Base-by-base conservation (phyloP, 2,888 invertebrate species). In the Theretra japonica region DNA sequence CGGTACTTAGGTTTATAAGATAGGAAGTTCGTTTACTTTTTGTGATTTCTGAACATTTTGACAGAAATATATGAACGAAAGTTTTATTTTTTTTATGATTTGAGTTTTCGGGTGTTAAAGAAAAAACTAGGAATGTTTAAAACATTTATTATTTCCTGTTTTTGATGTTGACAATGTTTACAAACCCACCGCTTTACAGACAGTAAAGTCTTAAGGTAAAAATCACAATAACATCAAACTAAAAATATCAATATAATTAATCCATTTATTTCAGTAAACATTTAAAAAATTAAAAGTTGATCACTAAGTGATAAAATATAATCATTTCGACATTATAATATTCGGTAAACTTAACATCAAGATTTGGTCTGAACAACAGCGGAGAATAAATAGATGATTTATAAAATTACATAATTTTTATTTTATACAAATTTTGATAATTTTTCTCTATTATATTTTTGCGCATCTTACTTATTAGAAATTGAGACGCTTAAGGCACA, bases 401-500 rank as follows among this genome's bases (percentile, higher is more conserved):
- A 87, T 85, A 90, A 91, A 91, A 88, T 87, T 89, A 90, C 86
- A 84, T 83, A 82, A 82, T 15, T 78, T 80, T 82, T 79, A 79
- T 82, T 80, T 88, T 86, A 83, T 90, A 89, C 88, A 90, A 90
- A 88, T 86, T 86, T 90, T 88, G 65, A 65, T 65, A 65, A 89
- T 91, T 89, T 53, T 83, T 86, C 83, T 83, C 84, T 88, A 87
- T 84, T 83, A 83, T 84, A 82, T 80, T 83, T 65, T 83, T 79
- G 85, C 84, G 86, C 86, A 87, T 88, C 89, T 89, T 90, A 90
- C 82, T 88, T 86, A 87, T 87, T 88, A 89, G 89, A 94, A 94
- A 94, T 94, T 94, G 94, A 94, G 92, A 94, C 94, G 91, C 92
- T 87, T 94, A 94, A 94, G 94, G 94, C 94, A 94, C 94, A 90